Evolutionary conservation across 64 coral and sea anemone genomes (phyloP).

Genomic region (Stichodactyla mertensii): DNA sequence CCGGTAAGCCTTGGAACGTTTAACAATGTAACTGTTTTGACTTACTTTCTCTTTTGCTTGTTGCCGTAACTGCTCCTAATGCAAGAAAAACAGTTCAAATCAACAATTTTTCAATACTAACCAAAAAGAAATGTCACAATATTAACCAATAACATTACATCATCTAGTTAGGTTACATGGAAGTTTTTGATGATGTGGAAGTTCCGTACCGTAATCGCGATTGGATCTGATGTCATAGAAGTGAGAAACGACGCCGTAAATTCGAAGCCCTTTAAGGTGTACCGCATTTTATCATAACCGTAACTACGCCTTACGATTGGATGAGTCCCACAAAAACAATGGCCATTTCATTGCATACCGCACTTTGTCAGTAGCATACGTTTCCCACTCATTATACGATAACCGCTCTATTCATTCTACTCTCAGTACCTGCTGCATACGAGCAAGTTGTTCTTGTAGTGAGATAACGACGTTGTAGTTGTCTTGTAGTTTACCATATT

Average conservation of each 20-base stretch:
- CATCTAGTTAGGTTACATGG: background rate
- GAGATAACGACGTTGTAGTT: slow-evolving; percentile 83
- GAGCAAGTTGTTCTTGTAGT: slow-evolving; percentile 77
- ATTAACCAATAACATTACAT: background rate
- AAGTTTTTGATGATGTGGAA: too few species aligned
- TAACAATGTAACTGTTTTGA: background rate
- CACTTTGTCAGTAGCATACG: too few species aligned
- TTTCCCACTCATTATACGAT: too few species aligned
- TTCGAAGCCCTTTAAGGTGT: too few species aligned
- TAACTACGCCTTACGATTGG: too few species aligned
- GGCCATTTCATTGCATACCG: too few species aligned
- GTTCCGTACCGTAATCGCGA: too few species aligned
- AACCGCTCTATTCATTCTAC: too few species aligned
- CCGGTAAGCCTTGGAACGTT: background rate
- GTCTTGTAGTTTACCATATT: slow-evolving; percentile 87
- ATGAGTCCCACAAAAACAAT: too few species aligned
- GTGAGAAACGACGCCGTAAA: too few species aligned
- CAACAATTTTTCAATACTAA: too few species aligned
- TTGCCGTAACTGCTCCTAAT: slow-evolving; percentile 80
- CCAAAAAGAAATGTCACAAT: background rate
- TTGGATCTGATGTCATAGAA: too few species aligned
- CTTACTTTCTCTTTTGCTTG: slow-evolving; percentile 92
- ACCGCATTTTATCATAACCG: background rate
- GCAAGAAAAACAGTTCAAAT: background rate
- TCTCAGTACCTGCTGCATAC: slow-evolving; percentile 66